Percentiles rank a stretch among this genome's conserved stretches.
These are phyloP conservation scores for Elephantulus edwardii DNA, from an alignment of 2,113 vertebrate genomes.

Conservation along the genomic window DNA sequence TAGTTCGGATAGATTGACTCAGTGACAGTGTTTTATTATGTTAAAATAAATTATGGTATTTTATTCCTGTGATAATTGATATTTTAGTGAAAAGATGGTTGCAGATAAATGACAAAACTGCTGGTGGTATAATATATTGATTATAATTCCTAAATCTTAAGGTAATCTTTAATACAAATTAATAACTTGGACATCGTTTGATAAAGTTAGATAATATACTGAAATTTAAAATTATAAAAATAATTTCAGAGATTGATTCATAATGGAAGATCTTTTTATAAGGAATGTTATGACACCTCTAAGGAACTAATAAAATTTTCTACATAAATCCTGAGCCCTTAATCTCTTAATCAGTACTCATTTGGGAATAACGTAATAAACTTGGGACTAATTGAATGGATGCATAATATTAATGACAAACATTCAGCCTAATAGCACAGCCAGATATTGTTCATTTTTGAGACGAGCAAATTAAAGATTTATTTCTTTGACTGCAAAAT, in stretches of 20 bases:
- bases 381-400: conserved; percentile 69
- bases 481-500: not conserved
- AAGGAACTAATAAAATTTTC: conserved; percentile 65
- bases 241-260: conserved; percentile 6
- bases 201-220: not conserved
- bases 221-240: not conserved
- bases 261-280: not conserved
- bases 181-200: not conserved
- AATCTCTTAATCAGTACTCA: conserved; percentile 72
- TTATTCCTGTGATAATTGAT: not conserved
- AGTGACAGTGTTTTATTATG: too few relatives aligned
- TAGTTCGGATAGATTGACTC: too few relatives aligned
- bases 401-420: not conserved
- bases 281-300: not conserved
- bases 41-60: not conserved
- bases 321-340: conserved; percentile 58
- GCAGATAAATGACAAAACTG: not conserved
- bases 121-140: not conserved
- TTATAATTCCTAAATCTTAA: not conserved
- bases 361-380: conserved; percentile 71
- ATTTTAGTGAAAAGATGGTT: not conserved
- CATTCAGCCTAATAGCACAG: not conserved
- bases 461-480: conserved; percentile 49
- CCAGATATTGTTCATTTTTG: not conserved
- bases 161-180: not conserved